Evolutionary conservation across 1,140 invertebrate species (phyloP), one percentile per base, ranked within the genome.

Genomic region (Eciton burchellii): DNA sequence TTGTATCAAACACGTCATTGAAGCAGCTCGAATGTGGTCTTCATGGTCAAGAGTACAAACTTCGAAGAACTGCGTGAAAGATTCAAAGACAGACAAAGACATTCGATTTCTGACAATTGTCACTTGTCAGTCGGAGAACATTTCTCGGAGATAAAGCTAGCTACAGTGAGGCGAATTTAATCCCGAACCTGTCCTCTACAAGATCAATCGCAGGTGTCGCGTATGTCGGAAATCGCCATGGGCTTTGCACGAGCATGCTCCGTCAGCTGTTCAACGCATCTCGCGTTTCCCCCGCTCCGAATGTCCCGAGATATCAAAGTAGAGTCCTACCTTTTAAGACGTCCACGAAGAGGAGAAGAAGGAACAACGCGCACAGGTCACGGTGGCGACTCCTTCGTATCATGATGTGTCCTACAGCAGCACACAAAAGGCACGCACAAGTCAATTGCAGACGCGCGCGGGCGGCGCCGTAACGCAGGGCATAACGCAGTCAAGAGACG

Each of bases 361-460:
- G 43, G 57, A 87, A 26, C 62, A 84, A 59, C 29, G 63, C 35
- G 24, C 68, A 29, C 29, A 81, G 52, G 19, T 81, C 77, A 26
- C 85, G 24, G 19, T 66, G 49, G 57, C n/a, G n/a, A n/a, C 24
- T 60, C 60, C 70, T 45, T 3, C 49, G 72, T 84, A 54, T 73
- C 86, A 87, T 87, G 24, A 52, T 71, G 84, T 81, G 84, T 81
- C 66, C 82, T 68, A 54, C 70, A 71, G 49, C 41, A 56, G 49
- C 54, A 65, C 56, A 11, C 68, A 66, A 19, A 11, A 47, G n/a
- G n/a, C 52, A 16, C 81, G 56, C 72, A 76, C 59, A 43, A 81
- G 84, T 87, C 73, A 87, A 86, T 87, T 63, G 59, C 45, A 16
- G 52, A 47, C 71, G 79, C 79, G 45, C 63, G 59, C 63, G 74